A percentile compares a stretch with the other conserved stretches of the same genome.
Conservation (phyloP, 2,888 invertebrate species). For the Candidula unifasciata region DNA sequence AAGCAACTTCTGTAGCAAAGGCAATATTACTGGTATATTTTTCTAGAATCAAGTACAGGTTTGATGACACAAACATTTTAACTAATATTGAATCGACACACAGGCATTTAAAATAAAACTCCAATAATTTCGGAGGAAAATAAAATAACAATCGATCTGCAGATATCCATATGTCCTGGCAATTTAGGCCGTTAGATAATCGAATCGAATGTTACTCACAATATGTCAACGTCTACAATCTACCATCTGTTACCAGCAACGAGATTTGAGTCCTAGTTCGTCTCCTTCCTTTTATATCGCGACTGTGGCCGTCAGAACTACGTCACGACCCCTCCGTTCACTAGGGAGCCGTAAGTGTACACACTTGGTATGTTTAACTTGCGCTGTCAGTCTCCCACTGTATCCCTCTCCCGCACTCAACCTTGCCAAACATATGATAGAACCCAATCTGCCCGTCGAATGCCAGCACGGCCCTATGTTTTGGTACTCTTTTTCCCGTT, state of each 20-base stretch:
- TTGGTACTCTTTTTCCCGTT: conserved; percentile 13
- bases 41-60: too few relatives aligned
- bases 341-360: not conserved
- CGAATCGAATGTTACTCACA: not conserved
- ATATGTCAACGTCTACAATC: conserved; percentile 7
- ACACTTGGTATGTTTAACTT: not conserved
- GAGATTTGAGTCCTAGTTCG: not conserved
- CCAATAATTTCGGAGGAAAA: too few relatives aligned
- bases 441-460: not conserved
- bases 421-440: not conserved
- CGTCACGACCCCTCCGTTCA: conserved; percentile 14
- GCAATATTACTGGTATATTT: too few relatives aligned
- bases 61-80: too few relatives aligned
- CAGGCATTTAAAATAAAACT: too few relatives aligned
- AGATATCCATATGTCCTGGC: too few relatives aligned
- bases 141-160: too few relatives aligned
- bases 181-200: not conserved
- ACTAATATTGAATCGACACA: too few relatives aligned
- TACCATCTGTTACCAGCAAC: conserved; percentile 6
- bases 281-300: conserved; percentile 20
- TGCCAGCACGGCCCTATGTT: not conserved
- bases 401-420: not conserved
- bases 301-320: not conserved
- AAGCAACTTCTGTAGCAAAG: too few relatives aligned
- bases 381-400: conserved; percentile 1